These are phyloP conservation scores for Eulemur mongoz DNA, from an alignment of 2,797 vertebrate species.

Conservation along the genomic window DNA sequence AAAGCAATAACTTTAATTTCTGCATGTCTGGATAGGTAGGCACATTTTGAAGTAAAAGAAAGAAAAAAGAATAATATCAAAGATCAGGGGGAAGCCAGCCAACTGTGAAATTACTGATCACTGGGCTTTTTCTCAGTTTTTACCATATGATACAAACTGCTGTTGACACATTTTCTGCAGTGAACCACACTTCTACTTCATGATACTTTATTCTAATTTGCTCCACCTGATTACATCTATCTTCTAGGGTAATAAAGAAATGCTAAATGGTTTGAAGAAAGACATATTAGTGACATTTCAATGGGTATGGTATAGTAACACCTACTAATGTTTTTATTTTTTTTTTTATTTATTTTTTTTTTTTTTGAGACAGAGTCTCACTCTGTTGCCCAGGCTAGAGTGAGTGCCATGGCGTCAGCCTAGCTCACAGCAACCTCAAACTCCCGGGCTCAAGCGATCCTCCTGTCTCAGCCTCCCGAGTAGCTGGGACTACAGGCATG, in stretches of 20 bases:
- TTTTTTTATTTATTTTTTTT: too few species aligned
- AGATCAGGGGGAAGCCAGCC: constrained; percentile 84
- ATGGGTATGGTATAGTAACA: background rate
- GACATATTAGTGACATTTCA: constrained; percentile 50
- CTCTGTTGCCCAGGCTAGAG: too few species aligned
- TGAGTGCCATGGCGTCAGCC: too few species aligned
- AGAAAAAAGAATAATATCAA: constrained; percentile 87
- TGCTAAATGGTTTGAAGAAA: constrained; percentile 38
- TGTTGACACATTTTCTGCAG: constrained; percentile 77
- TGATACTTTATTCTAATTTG: constrained; percentile 80
- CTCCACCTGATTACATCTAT: constrained; percentile 82
- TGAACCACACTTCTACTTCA: constrained; percentile 63
- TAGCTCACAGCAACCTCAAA: too few species aligned
- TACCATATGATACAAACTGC: constrained; percentile 58
- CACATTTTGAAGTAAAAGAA: constrained; percentile 71
- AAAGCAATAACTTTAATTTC: constrained; percentile 76
- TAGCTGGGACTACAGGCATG: too few species aligned
- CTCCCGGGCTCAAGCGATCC: too few species aligned
- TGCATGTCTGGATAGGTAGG: constrained; percentile 76
- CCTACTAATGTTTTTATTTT: background rate
- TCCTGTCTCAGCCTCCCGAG: too few species aligned
- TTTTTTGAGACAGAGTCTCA: too few species aligned
- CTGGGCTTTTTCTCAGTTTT: constrained; percentile 86
- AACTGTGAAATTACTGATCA: constrained; percentile 92
- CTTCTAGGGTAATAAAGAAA: constrained; percentile 67